These are phyloP conservation scores for Protaetia brevitarsis DNA, from an alignment of 1,140 invertebrate species.

Conservation along the genomic window DNA sequence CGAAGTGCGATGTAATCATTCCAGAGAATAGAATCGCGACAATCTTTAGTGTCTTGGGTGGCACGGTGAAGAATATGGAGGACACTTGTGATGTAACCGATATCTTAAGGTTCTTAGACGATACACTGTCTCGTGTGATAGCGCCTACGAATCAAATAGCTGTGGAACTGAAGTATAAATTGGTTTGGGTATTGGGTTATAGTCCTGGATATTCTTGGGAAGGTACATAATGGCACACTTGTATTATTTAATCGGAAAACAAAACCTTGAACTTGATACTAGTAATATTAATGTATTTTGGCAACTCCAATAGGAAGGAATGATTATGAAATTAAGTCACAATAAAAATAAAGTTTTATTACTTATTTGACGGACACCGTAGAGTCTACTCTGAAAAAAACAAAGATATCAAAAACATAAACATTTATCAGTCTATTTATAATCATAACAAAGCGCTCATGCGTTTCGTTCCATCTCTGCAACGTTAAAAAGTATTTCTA, in stretches of 20 bases:
- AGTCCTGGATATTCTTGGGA: conserved; percentile 34
- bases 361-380: too few species aligned
- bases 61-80: conserved; percentile 49
- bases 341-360: conserved; percentile 23
- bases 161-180: conserved; percentile 50
- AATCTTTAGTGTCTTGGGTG: conserved; percentile 50
- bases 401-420: too few species aligned
- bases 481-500: too few species aligned
- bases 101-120: conserved; percentile 51
- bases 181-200: conserved; percentile 41
- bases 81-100: conserved; percentile 46
- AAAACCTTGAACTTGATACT: too few species aligned
- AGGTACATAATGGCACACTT: conserved; percentile 27
- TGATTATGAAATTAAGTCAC: too few species aligned
- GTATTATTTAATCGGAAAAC: too few species aligned
- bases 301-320: too few species aligned
- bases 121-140: conserved; percentile 49
- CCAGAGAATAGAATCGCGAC: conserved; percentile 48
- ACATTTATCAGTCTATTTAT: too few species aligned
- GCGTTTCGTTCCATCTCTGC: too few species aligned
- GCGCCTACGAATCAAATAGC: conserved; percentile 55
- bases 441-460: too few species aligned
- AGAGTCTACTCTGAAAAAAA: too few species aligned
- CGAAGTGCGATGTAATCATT: conserved; percentile 50
- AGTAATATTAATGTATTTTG: too few species aligned